Evolutionary conservation across 2,888 invertebrate species (phyloP).

Genomic region (Limnephilus marmoratus): DNA sequence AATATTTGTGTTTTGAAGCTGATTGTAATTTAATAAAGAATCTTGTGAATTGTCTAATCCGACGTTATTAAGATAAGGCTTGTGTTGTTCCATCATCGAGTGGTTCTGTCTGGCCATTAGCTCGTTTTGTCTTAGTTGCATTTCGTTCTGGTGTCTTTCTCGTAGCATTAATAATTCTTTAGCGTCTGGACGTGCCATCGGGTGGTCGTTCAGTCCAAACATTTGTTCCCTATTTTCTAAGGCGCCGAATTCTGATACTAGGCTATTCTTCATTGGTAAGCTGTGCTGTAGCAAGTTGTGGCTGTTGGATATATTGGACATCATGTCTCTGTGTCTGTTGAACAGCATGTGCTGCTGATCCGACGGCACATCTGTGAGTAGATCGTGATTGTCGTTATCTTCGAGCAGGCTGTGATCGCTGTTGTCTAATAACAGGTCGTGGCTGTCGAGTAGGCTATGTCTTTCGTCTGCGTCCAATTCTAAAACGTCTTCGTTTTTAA

Average conservation of each 20-base stretch:
- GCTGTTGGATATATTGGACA: conserved; percentile 36
- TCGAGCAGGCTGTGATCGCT: conserved; percentile 70
- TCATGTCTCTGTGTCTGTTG: conserved; percentile 55
- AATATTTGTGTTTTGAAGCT: conserved; percentile 73
- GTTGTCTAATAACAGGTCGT: conserved; percentile 74
- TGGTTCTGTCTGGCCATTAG: conserved; percentile 70
- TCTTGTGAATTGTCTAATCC: conserved; percentile 46
- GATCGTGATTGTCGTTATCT: conserved; percentile 61
- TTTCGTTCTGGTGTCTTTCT: conserved; percentile 68
- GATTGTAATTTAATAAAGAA: background rate
- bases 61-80: conserved; percentile 70
- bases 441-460: conserved; percentile 74
- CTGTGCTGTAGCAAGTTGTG: conserved; percentile 43
- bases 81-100: conserved; percentile 72
- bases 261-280: conserved; percentile 53
- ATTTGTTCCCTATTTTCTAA: conserved; percentile 58
- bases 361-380: conserved; percentile 45
- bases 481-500: conserved; percentile 6
- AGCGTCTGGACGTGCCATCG: conserved; percentile 1
- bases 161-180: conserved; percentile 44
- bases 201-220: conserved; percentile 52
- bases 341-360: conserved; percentile 49
- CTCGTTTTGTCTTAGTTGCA: conserved; percentile 74
- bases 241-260: conserved; percentile 50
- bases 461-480: conserved; percentile 69